phyloP scores from a whole-genome alignment of 2,888 invertebrate species.

The Blastobasis adustella region DNA sequence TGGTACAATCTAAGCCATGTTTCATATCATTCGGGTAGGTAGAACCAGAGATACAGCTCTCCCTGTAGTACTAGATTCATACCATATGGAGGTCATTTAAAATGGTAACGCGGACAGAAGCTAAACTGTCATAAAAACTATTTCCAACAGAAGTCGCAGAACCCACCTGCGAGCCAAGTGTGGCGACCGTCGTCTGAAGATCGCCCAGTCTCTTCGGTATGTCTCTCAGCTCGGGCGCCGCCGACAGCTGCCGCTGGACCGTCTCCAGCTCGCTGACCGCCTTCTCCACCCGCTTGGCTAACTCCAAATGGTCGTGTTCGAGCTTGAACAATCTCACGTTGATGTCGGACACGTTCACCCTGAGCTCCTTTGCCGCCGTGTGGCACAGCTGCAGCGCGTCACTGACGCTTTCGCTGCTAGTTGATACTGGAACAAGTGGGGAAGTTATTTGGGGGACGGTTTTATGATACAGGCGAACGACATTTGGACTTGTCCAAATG shows the following conservation, averaged over 20 bases:
- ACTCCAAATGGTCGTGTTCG: constrained; percentile 67
- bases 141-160: no score
- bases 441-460: no score
- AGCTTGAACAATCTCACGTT: constrained; percentile 73
- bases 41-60: no score
- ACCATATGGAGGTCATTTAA: no score
- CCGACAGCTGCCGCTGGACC: constrained; percentile 74
- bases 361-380: constrained; percentile 78
- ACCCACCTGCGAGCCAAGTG: constrained; percentile 76
- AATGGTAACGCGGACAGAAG: no score
- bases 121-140: no score
- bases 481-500: no score
- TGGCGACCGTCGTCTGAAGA: constrained; percentile 71
- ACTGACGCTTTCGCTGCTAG: constrained; percentile 80
- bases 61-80: no score
- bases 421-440: constrained; percentile 63
- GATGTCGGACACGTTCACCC: constrained; percentile 79
- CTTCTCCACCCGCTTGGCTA: constrained; percentile 45
- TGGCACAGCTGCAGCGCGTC: constrained; percentile 83
- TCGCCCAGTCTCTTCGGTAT: constrained; percentile 73
- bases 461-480: no score
- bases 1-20: no score
- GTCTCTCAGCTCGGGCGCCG: constrained; percentile 75
- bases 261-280: constrained; percentile 63
- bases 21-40: no score